Conservation (phyloP, 2,888 invertebrate species). For the Dioctria rufipes region DNA sequence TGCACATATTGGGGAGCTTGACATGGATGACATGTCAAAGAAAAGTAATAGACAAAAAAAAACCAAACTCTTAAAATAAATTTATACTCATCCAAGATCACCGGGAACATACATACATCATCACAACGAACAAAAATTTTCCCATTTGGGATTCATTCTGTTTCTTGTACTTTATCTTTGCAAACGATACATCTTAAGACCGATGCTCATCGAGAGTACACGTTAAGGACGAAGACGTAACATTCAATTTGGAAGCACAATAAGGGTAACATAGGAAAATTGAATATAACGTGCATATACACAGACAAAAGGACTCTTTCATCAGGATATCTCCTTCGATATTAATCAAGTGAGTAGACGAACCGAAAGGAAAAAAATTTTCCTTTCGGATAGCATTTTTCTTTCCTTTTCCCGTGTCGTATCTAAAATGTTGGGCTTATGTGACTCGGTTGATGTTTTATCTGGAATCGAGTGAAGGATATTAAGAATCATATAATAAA, state of each 20-base stretch:
- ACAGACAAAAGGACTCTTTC: conserved; percentile 48
- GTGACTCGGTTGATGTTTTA: conserved; percentile 28
- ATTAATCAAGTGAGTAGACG: conserved; percentile 51
- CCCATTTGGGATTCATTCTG: conserved; percentile 29
- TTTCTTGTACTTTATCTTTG: conserved; percentile 2
- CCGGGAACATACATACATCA: conserved; percentile 31
- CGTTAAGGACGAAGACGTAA: conserved; percentile 18
- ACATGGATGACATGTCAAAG: conserved; percentile 45
- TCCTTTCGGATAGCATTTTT: conserved; percentile 1
- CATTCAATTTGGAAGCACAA: conserved; percentile 48
- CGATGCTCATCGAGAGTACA: conserved; percentile 23
- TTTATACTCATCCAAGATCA: conserved; percentile 42
- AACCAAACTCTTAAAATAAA: conserved; percentile 41
- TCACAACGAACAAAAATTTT: conserved; percentile 12
- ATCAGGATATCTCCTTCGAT: conserved; percentile 37
- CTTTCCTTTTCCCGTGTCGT: background rate
- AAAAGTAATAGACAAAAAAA: background rate
- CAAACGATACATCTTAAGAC: conserved; percentile 18
- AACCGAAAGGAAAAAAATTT: conserved; percentile 41
- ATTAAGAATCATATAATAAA: conserved; percentile 53
- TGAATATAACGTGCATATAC: conserved; percentile 39
- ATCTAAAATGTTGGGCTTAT: conserved; percentile 20
- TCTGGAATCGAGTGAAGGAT: conserved; percentile 46
- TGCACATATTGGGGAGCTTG: conserved; percentile 14
- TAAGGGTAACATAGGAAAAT: conserved; percentile 31